Evolutionary conservation across 2,113 vertebrate species (phyloP), one percentile per base, ranked within the genome.

Genomic region (Eudyptes chrysolophus): DNA sequence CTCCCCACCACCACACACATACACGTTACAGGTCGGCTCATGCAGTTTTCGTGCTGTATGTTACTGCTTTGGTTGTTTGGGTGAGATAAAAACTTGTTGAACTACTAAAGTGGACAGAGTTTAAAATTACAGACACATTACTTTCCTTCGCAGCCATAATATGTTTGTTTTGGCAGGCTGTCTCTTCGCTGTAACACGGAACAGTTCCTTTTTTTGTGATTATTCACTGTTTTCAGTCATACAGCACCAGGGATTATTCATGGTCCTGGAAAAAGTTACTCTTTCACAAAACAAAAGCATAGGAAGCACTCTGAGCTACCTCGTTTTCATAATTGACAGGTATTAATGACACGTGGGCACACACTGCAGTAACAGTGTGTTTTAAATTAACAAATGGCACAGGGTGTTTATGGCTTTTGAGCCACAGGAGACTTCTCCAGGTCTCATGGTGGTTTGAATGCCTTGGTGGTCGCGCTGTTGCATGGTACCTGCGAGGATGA

Each of bases 101-200:
- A 88, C 93, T 88, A 83, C 96, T 84, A 38, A 94, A 96, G 94
- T 97, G 95, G 95, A 96, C 96, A 71, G 89, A 89, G 94, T 96
- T 97, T 97, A 96, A 96, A 96, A 96, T 96, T 96, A 94, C 96
- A 96, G 96, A 96, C 93, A 85, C 95, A 65, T 95, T 96, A 80
- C 93, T 96, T 97, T 96, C 81, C 92, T 97, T 84, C 51, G 84
- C 95, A 97, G 95, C 96, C 96, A 93, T 95, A 94, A 96, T 96
- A 88, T 97, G 87, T 97, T 97, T 96, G 89, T 74, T 94, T 96
- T 96, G 95, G 95, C 97, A 96, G 61, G 44, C 91, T 71, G 55
- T n/a, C 69, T 89, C 92, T 62, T 90, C 29, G 11, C 76, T 93
- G 49, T 75, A 89, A 85, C 85, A 49, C 71, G 94, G 95, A 95